These are phyloP conservation scores for Lysiphlebus fabarum DNA, from an alignment of 1,140 invertebrate genomes.

Conservation along the genomic window DNA sequence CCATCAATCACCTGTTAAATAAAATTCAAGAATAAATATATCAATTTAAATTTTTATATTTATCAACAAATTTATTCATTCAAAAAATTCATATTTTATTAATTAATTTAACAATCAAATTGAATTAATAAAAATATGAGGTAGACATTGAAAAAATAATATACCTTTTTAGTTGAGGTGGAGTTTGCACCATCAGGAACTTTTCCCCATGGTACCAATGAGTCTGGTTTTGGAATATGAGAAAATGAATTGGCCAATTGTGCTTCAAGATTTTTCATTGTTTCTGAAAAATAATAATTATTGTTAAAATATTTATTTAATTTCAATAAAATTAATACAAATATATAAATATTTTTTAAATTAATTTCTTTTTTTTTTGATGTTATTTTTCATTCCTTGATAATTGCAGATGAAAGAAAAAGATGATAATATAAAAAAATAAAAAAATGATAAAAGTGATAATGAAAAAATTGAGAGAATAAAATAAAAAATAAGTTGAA, in stretches of 20 bases:
- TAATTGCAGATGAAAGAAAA: slow-evolving; percentile 18
- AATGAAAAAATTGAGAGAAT: slow-evolving; percentile 5
- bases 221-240: slow-evolving; percentile 32
- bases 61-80: no score
- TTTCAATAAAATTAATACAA: no score
- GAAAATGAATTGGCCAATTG: slow-evolving; percentile 43
- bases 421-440: no score
- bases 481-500: slow-evolving; percentile 13
- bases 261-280: slow-evolving; percentile 49
- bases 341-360: no score
- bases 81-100: no score
- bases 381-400: background rate
- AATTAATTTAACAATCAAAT: no score
- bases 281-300: no score
- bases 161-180: slow-evolving; percentile 58
- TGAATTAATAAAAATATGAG: no score
- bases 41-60: slow-evolving; percentile 2
- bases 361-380: slow-evolving; percentile 4
- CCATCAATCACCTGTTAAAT: slow-evolving; percentile 56
- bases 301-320: no score
- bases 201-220: slow-evolving; percentile 35
- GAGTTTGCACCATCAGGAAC: slow-evolving; percentile 57
- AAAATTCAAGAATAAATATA: slow-evolving; percentile 7
- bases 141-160: slow-evolving; percentile 8
- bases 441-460: slow-evolving; percentile 6